Percentiles rank a stretch among this genome's conserved stretches.
Conservation (phyloP, 2,888 invertebrate species). For the Pseudococcus longispinus region DNA sequence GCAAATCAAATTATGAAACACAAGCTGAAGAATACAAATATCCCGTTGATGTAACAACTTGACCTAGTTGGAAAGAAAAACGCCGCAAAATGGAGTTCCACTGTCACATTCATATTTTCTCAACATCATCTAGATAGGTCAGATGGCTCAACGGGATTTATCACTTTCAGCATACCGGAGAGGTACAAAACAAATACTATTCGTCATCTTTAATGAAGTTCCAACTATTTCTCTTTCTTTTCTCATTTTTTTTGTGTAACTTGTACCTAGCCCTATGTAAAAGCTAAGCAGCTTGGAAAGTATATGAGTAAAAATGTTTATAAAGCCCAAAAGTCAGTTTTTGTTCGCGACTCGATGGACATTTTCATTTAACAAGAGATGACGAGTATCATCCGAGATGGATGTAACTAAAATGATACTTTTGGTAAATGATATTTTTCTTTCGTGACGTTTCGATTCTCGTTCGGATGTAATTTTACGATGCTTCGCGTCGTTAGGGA, state of each 20-base stretch:
- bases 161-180: not conserved
- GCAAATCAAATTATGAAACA: constrained; percentile 5
- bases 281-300: not conserved
- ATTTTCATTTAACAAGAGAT: not conserved
- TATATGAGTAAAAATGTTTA: not conserved
- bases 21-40: not conserved
- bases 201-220: constrained; percentile 19
- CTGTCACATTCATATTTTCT: constrained; percentile 20
- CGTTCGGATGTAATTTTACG: not conserved
- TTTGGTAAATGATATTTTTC: not conserved
- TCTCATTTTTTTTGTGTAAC: not conserved
- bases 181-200: constrained; percentile 6
- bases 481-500: not conserved
- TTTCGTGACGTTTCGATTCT: not conserved
- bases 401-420: not conserved
- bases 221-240: not conserved
- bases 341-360: not conserved
- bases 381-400: not conserved
- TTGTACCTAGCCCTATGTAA: not conserved
- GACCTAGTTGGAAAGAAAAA: constrained; percentile 1
- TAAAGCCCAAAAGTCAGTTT: not conserved
- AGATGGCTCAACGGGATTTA: not conserved
- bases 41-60: not conserved
- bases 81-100: not conserved
- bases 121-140: not conserved